A percentile compares a stretch with the other conserved stretches of the same genome.
These are phyloP conservation scores for Hirtodrosophila histrioides DNA, from an alignment of 2,888 invertebrate genomes.

Conservation along the genomic window DNA sequence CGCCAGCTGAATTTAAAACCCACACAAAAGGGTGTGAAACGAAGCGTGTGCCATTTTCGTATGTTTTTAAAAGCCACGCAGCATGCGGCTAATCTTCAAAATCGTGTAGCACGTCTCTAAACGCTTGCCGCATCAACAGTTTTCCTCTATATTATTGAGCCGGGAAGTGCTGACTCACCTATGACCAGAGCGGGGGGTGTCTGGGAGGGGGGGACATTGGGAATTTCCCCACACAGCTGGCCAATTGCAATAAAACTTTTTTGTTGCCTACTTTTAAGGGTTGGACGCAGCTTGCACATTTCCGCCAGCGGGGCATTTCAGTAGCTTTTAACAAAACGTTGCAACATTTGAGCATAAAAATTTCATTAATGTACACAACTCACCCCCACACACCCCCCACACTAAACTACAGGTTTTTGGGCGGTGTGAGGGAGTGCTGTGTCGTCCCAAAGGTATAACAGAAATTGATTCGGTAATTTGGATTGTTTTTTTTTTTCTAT, in stretches of 20 bases:
- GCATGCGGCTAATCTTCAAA: constrained; percentile 76
- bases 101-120: constrained; percentile 74
- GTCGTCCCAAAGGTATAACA: constrained; percentile 48
- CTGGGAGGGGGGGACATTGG: constrained; percentile 6
- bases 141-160: constrained; percentile 27
- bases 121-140: constrained; percentile 71
- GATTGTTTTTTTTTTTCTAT: constrained; percentile 46
- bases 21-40: constrained; percentile 69
- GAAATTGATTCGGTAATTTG: constrained; percentile 68
- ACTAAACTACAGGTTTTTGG: constrained; percentile 30
- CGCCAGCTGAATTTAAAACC: constrained; percentile 32
- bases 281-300: constrained; percentile 65
- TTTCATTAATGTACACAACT: constrained; percentile 63
- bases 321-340: constrained; percentile 60
- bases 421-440: neutral
- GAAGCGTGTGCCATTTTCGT: constrained; percentile 68
- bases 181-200: neutral
- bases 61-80: constrained; percentile 66
- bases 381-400: constrained; percentile 22
- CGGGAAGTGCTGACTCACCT: constrained; percentile 66
- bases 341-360: constrained; percentile 64
- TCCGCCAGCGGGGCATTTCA: constrained; percentile 45
- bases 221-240: constrained; percentile 21
- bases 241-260: constrained; percentile 63
- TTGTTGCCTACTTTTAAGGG: constrained; percentile 74